A percentile compares a stretch with the other conserved stretches of the same genome.
Conservation (phyloP, 2,797 vertebrate species). For the Acanthis flammea region DNA sequence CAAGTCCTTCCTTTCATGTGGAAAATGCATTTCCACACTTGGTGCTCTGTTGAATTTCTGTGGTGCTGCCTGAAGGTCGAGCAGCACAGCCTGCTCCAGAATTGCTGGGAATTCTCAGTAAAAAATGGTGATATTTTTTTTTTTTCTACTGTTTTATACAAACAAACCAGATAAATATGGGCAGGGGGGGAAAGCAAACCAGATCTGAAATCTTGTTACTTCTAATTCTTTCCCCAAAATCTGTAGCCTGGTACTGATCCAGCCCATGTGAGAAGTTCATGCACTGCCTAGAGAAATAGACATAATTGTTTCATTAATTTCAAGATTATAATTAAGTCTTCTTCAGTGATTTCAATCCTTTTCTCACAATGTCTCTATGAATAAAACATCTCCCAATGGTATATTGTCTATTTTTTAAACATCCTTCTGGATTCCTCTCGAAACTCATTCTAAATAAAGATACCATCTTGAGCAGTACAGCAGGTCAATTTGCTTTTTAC, state of each 20-base stretch:
- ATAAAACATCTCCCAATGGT: slow-evolving; percentile 40
- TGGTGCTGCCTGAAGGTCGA: not conserved
- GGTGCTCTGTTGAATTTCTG: not conserved
- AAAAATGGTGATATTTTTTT: accelerated
- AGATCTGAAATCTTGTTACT: not conserved
- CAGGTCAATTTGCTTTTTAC: slow-evolving; percentile 46
- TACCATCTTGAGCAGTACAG: not conserved
- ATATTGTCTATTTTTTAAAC: slow-evolving; percentile 30
- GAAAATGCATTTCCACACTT: not conserved
- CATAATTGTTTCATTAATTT: slow-evolving; percentile 29
- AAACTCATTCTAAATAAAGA: slow-evolving; percentile 45
- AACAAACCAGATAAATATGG: not conserved
- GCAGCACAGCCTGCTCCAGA: not conserved
- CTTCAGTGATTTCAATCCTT: not conserved
- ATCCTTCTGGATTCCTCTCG: slow-evolving; percentile 7
- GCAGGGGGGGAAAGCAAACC: accelerated
- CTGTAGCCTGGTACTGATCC: not conserved
- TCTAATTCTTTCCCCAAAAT: not conserved
- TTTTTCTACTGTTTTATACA: not conserved
- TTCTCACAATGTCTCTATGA: slow-evolving; percentile 22
- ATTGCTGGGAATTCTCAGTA: not conserved
- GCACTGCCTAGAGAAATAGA: not conserved
- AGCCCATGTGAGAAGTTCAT: slow-evolving; percentile 19
- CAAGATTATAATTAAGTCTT: slow-evolving; percentile 22
- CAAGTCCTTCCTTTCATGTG: not conserved